Base-by-base conservation (phyloP, 1,140 invertebrate genomes). In the Oreohelix idahoensis region DNA sequence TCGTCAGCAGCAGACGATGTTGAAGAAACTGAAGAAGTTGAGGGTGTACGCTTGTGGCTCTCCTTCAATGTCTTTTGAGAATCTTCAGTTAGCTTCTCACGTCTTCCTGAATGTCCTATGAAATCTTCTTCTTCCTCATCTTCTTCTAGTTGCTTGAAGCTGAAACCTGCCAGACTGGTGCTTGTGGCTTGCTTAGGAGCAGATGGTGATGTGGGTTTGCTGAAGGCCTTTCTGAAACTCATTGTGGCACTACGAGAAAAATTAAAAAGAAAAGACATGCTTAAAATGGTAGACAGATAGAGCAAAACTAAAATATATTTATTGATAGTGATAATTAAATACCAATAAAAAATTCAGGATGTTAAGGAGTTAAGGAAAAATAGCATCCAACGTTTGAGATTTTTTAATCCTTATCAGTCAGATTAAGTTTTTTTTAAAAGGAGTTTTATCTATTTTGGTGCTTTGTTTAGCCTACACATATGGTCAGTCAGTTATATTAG, bases 111-210 rank as follows among this genome's bases (percentile, higher is more conserved):
- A 15, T 88, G 83, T 49, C 73, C 63, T 49, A 87, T 88, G 15
- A 90, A 83, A 51, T 90, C 88, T 32, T 91, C 90, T n/a, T 90
- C 89, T 79, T 90, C 89, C 32, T 90, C 89, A 76, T 87, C 89
- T 49, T 89, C 84, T 75, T 90, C 88, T 32, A 90, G 73, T 20
- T 89, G 83, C 70, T 90, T 91, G 81, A 90, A 92, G 45, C 91
- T 89, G 79, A 91, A 73, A 17, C 84, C 86, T 29, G 49, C 39
- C 58, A 84, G 58, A 36, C 42, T 51, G 26, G 83, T 53, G n/a
- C 78, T 45, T 32, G 76, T 81, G 32, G 20, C 63, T 66, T 66
- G 63, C 32, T 66, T 66, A 66, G 63, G 29, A 35, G n/a, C 63
- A 66, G 63, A 8, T 32, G 63, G 29, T 66, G 63, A 79, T 51